These are phyloP conservation scores for Muschampia plurimacula DNA, from an alignment of 2,888 invertebrate genomes.

Conservation along the genomic window DNA sequence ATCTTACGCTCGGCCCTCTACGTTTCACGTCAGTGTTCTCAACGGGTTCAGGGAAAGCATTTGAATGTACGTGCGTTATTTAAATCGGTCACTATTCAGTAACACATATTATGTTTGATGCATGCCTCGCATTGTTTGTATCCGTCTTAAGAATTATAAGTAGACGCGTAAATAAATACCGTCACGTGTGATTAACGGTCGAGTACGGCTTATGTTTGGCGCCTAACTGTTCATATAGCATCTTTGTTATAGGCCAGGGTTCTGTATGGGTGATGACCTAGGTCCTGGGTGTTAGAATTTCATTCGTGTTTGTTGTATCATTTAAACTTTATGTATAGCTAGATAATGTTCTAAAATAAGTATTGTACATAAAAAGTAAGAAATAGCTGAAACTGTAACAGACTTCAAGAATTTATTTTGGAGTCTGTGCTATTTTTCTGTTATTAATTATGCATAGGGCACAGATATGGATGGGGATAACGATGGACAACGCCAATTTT, in stretches of 20 bases:
- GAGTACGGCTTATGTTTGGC: conserved; percentile 18
- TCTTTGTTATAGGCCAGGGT: conserved; percentile 3
- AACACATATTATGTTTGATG: conserved; percentile 20
- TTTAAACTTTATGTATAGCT: too few species aligned
- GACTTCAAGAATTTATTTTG: too few species aligned
- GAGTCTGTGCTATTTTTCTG: too few species aligned
- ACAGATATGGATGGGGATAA: too few species aligned
- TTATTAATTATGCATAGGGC: too few species aligned
- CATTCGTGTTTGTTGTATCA: too few species aligned
- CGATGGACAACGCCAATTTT: too few species aligned
- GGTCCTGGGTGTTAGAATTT: background rate
- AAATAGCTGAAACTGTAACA: too few species aligned
- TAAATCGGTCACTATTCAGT: conserved; percentile 2
- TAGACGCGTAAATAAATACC: conserved; percentile 36
- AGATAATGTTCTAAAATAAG: too few species aligned
- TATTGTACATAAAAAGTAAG: too few species aligned
- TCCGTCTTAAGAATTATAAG: conserved; percentile 35
- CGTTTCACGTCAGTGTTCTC: background rate
- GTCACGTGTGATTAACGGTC: conserved; percentile 37
- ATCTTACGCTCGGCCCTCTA: background rate
- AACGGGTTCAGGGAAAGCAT: background rate
- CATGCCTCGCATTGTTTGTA: conserved; percentile 24
- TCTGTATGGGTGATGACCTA: conserved; percentile 1
- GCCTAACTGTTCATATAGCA: conserved; percentile 32
- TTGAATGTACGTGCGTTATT: background rate